These are phyloP conservation scores for Atopsyche davidsoni DNA, from an alignment of 1,140 invertebrate species.

Conservation along the genomic window DNA sequence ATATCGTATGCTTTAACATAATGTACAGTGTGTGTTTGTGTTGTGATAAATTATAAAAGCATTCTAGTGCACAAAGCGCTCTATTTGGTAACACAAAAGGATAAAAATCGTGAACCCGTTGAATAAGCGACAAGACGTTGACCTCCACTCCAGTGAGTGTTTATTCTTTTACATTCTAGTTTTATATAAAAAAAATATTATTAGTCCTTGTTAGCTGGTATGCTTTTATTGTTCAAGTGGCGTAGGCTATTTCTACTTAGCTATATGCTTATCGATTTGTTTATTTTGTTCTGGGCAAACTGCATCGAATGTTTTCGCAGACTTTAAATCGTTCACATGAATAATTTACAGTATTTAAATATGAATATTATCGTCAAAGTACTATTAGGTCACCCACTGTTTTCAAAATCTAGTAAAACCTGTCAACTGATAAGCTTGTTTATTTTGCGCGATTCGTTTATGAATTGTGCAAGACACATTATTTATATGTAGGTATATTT, in stretches of 20 bases:
- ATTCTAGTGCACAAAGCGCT: slow-evolving; percentile 16
- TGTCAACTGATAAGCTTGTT: too few species aligned
- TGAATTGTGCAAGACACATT: too few species aligned
- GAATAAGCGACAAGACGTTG: slow-evolving; percentile 7
- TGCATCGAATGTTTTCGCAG: slow-evolving; percentile 7
- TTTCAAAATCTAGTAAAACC: too few species aligned
- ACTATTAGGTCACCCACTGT: too few species aligned
- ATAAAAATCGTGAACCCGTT: slow-evolving; percentile 13
- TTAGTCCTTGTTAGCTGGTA: neutral
- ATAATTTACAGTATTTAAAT: too few species aligned
- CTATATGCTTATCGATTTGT: slow-evolving; percentile 26
- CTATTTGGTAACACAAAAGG: slow-evolving; percentile 17
- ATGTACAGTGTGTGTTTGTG: slow-evolving; percentile 12
- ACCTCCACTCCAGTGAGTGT: slow-evolving; percentile 6
- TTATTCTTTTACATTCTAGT: slow-evolving; percentile 5
- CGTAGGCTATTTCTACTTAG: slow-evolving; percentile 5
- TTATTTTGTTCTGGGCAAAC: slow-evolving; percentile 19
- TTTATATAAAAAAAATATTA: neutral
- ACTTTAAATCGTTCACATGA: too few species aligned
- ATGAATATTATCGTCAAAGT: too few species aligned
- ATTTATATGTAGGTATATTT: too few species aligned
- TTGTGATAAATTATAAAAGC: slow-evolving; percentile 6
- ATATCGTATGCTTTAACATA: slow-evolving; percentile 1
- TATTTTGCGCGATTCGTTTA: too few species aligned
- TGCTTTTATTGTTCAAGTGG: neutral